Conservation (phyloP, 2,797 vertebrate genomes). For the Sardinella longiceps region DNA sequence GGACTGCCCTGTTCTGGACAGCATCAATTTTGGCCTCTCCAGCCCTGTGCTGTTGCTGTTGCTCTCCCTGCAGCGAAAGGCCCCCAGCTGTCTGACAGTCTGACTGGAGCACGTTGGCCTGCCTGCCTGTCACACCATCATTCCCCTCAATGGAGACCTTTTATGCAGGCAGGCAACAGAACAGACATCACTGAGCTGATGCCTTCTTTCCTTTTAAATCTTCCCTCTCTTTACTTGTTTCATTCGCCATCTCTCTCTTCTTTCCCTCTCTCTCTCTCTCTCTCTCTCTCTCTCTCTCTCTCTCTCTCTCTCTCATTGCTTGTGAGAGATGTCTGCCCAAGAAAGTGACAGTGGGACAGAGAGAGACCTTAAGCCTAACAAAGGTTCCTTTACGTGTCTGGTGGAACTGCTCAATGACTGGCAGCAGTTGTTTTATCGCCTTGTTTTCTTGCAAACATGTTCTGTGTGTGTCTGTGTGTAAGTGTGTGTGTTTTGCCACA, state of each 20-base stretch:
- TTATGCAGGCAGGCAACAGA: constrained; percentile 62
- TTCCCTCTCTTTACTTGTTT: background rate
- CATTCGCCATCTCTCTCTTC: background rate
- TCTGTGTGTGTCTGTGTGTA: background rate
- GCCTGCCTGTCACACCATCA: constrained; percentile 24
- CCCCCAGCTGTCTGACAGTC: constrained; percentile 34
- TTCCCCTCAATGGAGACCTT: constrained; percentile 61
- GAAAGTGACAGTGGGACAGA: constrained; percentile 43
- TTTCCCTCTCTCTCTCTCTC: background rate
- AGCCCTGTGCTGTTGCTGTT: background rate
- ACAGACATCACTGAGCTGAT: constrained; percentile 62
- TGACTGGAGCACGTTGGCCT: background rate
- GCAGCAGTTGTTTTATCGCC: constrained; percentile 45
- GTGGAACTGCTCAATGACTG: constrained; percentile 26
- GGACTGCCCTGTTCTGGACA: background rate
- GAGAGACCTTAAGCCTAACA: constrained; percentile 45
- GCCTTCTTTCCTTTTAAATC: constrained; percentile 31
- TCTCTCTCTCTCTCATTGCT: constrained; percentile 24
- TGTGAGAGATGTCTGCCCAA: constrained; percentile 30
- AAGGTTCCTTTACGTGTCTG: constrained; percentile 53
- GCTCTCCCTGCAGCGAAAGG: background rate
- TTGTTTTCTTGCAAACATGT: constrained; percentile 28
- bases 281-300: constrained; percentile 5
- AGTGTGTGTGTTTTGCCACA: constrained; percentile 16
- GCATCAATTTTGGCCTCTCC: background rate